Evolutionary conservation across 2,797 vertebrate genomes (phyloP).

Genomic region (Tachyglossus aculeatus): DNA sequence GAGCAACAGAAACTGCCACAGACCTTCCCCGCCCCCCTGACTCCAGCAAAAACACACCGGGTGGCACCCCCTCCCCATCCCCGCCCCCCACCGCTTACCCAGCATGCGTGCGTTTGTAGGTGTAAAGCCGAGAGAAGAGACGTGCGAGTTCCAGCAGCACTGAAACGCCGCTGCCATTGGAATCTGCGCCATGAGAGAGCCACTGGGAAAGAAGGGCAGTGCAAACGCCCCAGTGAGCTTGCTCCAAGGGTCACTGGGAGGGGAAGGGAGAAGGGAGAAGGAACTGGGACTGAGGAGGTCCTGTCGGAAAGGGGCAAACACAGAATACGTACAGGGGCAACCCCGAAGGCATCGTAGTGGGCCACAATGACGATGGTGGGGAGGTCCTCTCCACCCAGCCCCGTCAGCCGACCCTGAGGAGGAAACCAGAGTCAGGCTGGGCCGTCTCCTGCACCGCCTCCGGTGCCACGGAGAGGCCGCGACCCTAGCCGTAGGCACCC

Average conservation of each 20-base stretch:
- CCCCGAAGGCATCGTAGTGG: constrained; percentile 96
- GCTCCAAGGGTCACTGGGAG: too few relatives aligned
- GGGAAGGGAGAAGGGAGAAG: not conserved
- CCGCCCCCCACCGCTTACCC: constrained; percentile 75
- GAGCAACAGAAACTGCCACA: not conserved
- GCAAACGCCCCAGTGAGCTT: too few relatives aligned
- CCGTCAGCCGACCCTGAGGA: constrained; percentile 88
- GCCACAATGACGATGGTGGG: constrained; percentile 95
- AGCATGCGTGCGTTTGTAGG: constrained; percentile 95
- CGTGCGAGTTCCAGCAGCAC: constrained; percentile 93
- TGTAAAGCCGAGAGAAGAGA: constrained; percentile 95
- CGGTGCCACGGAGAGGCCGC: too few relatives aligned
- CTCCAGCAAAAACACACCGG: not conserved
- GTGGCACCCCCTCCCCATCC: too few relatives aligned
- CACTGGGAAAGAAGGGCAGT: constrained; percentile 75
- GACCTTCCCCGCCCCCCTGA: not conserved
- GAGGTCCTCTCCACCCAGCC: constrained; percentile 93
- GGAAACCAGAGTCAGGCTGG: not conserved
- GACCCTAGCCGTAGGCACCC: too few relatives aligned
- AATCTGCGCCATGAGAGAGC: constrained; percentile 95
- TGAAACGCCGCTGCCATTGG: constrained; percentile 92
- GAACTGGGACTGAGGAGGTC: not conserved
- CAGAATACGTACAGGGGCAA: constrained; percentile 85
- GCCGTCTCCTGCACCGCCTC: too few relatives aligned
- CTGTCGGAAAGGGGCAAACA: not conserved